Conservation (phyloP, 2,888 invertebrate genomes). For the Stramonita haemastoma region DNA sequence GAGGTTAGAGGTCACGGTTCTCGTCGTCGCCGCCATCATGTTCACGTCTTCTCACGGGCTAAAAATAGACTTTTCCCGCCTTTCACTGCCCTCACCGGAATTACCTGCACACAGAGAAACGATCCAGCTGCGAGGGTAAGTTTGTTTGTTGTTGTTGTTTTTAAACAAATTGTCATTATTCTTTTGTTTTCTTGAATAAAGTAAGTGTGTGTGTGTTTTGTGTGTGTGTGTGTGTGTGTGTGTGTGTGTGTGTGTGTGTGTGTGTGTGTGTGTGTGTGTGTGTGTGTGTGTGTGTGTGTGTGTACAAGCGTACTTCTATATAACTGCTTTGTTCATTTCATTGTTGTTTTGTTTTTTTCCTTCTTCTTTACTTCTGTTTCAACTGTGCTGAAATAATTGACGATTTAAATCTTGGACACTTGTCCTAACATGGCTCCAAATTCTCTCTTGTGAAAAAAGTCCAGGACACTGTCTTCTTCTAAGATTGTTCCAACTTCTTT, state of each 20-base stretch:
- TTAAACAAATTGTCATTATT: neutral
- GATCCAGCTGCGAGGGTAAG: slow-evolving; percentile 44
- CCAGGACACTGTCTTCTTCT: no score
- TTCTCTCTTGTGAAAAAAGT: no score
- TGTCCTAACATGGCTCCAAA: no score
- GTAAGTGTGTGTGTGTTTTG: neutral
- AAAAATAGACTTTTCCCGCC: slow-evolving; percentile 66
- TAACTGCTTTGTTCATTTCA: no score
- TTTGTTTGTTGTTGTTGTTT: neutral
- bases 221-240: neutral
- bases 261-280: slow-evolving; percentile 15
- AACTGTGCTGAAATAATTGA: no score
- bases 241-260: slow-evolving; percentile 5
- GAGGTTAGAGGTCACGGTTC: slow-evolving; percentile 58
- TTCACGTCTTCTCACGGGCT: slow-evolving; percentile 66
- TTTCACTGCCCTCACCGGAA: slow-evolving; percentile 61
- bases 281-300: neutral
- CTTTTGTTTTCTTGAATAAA: neutral
- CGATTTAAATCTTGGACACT: no score
- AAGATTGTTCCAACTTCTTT: no score
- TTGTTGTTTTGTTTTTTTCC: no score
- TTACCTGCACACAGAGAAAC: slow-evolving; percentile 58
- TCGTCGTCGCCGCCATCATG: slow-evolving; percentile 58
- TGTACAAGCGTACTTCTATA: no score
- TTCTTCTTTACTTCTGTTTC: no score